Base-by-base conservation (phyloP, 2,113 vertebrate genomes). In the Muntiacus muntjak region DNA sequence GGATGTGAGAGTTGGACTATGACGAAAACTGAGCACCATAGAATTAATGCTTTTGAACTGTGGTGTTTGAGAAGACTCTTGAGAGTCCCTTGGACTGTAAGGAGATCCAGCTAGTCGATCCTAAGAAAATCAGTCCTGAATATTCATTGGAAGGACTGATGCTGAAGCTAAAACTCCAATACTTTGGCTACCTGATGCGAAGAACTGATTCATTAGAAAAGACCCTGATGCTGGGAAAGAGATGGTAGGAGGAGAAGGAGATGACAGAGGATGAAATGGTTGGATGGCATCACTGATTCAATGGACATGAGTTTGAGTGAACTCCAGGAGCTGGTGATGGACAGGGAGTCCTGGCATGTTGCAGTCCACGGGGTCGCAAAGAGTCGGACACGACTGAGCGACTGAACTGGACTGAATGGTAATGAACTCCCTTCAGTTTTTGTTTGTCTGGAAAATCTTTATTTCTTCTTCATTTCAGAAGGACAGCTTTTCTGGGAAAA, bases 341-440 rank as follows among this genome's bases (percentile, higher is more conserved):
- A 17, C 33, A 67, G 33, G 64, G 64, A n/a, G 8, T 16, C 33
- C 64, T 67, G 16, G 64, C 4, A 1, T 67, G 33, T 16, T n/a
- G 62, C 16, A 19, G 33, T 67, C 30, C 33, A n/a, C 5, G 33
- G 33, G 4, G 16, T n/a, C 17, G 8, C 33, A 67, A n/a, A 67
- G 16, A 67, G 16, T n/a, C 3, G 8, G 33, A 67, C 17, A 5
- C 1, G 33, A 67, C 33, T n/a, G 33, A 67, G 16, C 0, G 0
- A 9, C n/a, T 36, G n/a, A 71, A 71, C 64, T 21, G 33, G 21
- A 21, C 64, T 71, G 9, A 36, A 10, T 88, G 25, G 5, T 58
- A 36, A 58, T 85, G 25, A 85, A 30, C 55, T 58, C 79, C 13
- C 55, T 58, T 58, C 15, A 58, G 36, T 55, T 84, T 84, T 84